These are phyloP conservation scores for Monochamus saltuarius DNA, from an alignment of 1,140 invertebrate species.

Conservation along the genomic window DNA sequence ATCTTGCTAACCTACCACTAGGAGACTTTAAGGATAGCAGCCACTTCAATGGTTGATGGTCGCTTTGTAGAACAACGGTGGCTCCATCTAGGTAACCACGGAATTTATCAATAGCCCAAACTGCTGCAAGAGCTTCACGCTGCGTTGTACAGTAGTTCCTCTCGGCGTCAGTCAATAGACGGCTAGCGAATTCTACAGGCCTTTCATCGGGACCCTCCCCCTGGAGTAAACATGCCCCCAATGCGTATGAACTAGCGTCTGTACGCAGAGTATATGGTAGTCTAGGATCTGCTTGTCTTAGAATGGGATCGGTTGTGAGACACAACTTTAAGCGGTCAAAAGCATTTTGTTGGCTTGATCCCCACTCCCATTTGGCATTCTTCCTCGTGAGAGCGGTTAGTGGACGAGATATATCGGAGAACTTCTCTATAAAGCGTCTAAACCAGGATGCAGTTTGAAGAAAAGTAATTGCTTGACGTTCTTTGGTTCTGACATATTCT, in stretches of 20 bases:
- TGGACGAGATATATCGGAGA: conserved; percentile 45
- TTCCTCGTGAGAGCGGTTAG: conserved; percentile 46
- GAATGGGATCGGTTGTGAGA: not conserved
- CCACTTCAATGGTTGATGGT: conserved; percentile 31
- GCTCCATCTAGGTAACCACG: conserved; percentile 35
- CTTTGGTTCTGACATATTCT: conserved; percentile 37
- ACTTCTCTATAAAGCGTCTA: conserved; percentile 48
- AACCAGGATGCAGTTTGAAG: conserved; percentile 49
- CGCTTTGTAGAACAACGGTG: conserved; percentile 40
- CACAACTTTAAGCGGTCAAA: conserved; percentile 6
- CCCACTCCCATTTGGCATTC: conserved; percentile 42
- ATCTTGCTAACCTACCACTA: not conserved
- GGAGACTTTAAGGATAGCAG: conserved; percentile 16
- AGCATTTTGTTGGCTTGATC: conserved; percentile 15
- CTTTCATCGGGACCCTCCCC: conserved; percentile 24
- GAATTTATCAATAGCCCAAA: conserved; percentile 46
- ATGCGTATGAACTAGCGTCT: conserved; percentile 36
- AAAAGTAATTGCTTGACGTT: conserved; percentile 43
- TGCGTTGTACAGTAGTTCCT: conserved; percentile 48
- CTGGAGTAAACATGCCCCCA: conserved; percentile 48
- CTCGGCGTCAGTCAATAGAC: conserved; percentile 44
- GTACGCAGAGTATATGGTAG: conserved; percentile 10
- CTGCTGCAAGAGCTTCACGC: conserved; percentile 50
- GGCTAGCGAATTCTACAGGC: conserved; percentile 1
- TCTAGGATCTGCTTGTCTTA: not conserved